Conservation (phyloP, 2,113 vertebrate species). For the Epinephelus cyanopodus region DNA sequence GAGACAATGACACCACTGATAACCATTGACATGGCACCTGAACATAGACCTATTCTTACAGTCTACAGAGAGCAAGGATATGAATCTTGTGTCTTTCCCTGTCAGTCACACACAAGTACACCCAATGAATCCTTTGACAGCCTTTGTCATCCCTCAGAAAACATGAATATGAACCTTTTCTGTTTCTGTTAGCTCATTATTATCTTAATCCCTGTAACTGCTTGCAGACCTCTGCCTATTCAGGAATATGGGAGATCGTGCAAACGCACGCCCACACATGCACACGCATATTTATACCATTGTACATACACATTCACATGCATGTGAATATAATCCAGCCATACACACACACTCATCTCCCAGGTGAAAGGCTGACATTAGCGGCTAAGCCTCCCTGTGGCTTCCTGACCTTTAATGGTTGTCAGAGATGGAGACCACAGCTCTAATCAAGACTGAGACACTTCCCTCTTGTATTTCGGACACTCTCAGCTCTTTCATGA, state of each 20-base stretch:
- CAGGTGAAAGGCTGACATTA: conserved; percentile 67
- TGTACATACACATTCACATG: neutral
- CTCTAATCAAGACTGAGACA: conserved; percentile 43
- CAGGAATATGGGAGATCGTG: conserved; percentile 6
- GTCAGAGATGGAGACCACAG: conserved; percentile 41
- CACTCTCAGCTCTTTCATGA: conserved; percentile 28
- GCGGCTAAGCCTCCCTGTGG: conserved; percentile 56
- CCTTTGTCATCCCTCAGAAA: conserved; percentile 2
- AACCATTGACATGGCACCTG: neutral
- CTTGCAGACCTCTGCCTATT: neutral
- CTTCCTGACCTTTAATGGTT: conserved; percentile 67
- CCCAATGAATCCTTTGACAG: neutral
- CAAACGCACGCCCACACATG: neutral
- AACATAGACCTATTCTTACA: neutral
- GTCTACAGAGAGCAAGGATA: neutral
- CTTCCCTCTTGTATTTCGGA: conserved; percentile 31
- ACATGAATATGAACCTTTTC: conserved; percentile 10
- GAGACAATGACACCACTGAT: conserved; percentile 9
- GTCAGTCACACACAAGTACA: neutral
- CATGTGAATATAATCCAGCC: conserved; percentile 27
- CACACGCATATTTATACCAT: neutral
- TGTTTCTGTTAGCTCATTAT: conserved; percentile 32
- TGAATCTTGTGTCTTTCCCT: neutral
- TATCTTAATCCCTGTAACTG: conserved; percentile 22
- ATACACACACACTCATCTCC: conserved; percentile 23